phyloP scores from a whole-genome alignment of 2,797 vertebrate genomes.

The Macropodus opercularis region DNA sequence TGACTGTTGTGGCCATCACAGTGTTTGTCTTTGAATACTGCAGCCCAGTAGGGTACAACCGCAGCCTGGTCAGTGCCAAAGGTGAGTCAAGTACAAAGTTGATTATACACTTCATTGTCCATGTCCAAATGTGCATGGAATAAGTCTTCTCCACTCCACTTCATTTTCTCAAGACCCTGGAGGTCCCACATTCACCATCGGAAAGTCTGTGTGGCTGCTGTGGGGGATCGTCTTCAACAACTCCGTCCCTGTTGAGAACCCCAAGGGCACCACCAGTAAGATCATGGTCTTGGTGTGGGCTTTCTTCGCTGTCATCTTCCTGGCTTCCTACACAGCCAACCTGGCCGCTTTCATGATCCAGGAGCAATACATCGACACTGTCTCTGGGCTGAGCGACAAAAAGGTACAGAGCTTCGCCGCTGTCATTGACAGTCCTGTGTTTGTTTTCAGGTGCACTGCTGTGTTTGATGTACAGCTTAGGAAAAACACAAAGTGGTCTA shows the following conservation, averaged over 20 bases:
- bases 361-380: conserved; percentile 97
- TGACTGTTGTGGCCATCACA: conserved; percentile 95
- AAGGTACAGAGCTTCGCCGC: conserved; percentile 82
- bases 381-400: conserved; percentile 96
- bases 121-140: not conserved
- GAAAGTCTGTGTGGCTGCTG: conserved; percentile 97
- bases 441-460: conserved; percentile 8
- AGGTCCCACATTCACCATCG: conserved; percentile 95
- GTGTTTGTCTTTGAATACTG: conserved; percentile 98
- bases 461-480: conserved; percentile 48
- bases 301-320: conserved; percentile 98
- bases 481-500: conserved; percentile 33
- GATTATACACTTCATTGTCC: too few species aligned
- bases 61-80: conserved; percentile 92
- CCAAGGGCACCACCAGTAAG: conserved; percentile 97
- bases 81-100: too few species aligned
- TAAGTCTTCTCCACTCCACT: not conserved
- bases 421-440: conserved; percentile 13
- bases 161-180: conserved; percentile 82
- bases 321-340: conserved; percentile 98
- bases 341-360: conserved; percentile 99
- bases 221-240: conserved; percentile 99
- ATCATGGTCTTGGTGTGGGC: conserved; percentile 99
- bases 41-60: conserved; percentile 98
- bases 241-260: conserved; percentile 96